These are phyloP conservation scores for Myiozetetes cayanensis DNA, from an alignment of 2,113 vertebrate species.

Conservation along the genomic window DNA sequence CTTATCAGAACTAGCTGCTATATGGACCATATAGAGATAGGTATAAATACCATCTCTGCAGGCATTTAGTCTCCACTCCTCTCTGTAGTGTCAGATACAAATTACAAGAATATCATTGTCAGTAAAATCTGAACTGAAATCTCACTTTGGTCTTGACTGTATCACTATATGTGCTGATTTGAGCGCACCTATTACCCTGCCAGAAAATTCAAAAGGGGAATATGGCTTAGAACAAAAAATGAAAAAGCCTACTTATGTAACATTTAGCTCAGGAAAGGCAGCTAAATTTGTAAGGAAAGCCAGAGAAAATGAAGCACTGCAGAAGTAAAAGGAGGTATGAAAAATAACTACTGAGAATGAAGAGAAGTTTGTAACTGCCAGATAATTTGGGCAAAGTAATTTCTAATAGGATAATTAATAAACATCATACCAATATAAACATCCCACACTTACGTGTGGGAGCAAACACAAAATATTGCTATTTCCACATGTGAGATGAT, in stretches of 20 bases:
- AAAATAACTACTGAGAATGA: neutral
- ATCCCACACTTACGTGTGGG: neutral
- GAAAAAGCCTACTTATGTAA: neutral
- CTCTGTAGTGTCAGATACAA: neutral
- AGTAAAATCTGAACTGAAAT: slow-evolving; percentile 39
- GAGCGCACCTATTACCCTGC: neutral
- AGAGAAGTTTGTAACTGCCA: neutral
- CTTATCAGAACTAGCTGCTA: neutral
- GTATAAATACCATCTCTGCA: neutral
- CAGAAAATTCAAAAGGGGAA: neutral
- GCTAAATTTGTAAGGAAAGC: neutral
- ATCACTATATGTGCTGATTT: neutral
- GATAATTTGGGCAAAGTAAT: neutral
- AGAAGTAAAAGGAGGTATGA: neutral
- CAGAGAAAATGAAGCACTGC: neutral
- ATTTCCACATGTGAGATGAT: neutral
- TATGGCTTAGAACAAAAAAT: neutral
- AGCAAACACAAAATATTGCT: neutral
- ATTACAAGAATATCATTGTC: neutral
- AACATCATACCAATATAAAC: neutral
- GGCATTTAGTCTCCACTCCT: neutral
- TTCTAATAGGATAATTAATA: neutral
- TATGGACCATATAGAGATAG: neutral
- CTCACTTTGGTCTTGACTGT: neutral
- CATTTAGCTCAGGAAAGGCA: neutral